Percentiles rank a stretch among this genome's conserved stretches.
phyloP scores from a whole-genome alignment of 2,888 invertebrate genomes.

The Sminthurides aquaticus region DNA sequence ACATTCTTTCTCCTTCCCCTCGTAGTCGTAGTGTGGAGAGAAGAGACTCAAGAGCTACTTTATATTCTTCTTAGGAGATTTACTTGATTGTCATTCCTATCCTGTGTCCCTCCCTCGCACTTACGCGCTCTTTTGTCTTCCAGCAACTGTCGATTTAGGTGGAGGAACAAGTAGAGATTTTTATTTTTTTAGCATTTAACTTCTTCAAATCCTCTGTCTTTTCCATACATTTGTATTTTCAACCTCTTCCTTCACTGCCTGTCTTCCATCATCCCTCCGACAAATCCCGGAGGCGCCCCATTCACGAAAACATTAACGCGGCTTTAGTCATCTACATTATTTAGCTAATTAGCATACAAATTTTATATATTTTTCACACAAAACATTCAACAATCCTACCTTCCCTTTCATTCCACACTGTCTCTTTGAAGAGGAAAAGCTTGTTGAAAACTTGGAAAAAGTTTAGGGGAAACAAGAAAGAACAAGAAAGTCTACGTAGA shows the following conservation, averaged over 20 bases:
- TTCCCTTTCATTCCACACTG: neutral
- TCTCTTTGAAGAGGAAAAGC: no score
- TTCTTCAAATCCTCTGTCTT: neutral
- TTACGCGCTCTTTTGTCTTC: neutral
- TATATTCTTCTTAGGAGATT: neutral
- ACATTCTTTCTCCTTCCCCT: neutral
- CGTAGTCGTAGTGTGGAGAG: neutral
- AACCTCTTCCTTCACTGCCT: neutral
- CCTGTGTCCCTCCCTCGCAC: neutral
- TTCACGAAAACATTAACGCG: neutral
- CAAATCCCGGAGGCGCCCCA: neutral
- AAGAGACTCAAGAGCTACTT: neutral
- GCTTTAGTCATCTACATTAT: neutral
- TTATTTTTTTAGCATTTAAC: no score
- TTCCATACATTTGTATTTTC: neutral
- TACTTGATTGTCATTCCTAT: neutral
- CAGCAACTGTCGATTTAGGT: neutral
- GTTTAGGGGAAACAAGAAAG: no score
- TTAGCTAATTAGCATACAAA: neutral
- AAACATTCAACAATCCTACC: neutral
- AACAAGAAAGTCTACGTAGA: no score
- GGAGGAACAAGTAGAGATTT: no score
- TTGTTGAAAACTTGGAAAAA: no score
- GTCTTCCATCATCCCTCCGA: neutral
- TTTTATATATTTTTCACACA: neutral